These are phyloP conservation scores for Apostichopus parvimensis DNA, from an alignment of 35 echinoderm and acorn worm species.

Conservation along the genomic window DNA sequence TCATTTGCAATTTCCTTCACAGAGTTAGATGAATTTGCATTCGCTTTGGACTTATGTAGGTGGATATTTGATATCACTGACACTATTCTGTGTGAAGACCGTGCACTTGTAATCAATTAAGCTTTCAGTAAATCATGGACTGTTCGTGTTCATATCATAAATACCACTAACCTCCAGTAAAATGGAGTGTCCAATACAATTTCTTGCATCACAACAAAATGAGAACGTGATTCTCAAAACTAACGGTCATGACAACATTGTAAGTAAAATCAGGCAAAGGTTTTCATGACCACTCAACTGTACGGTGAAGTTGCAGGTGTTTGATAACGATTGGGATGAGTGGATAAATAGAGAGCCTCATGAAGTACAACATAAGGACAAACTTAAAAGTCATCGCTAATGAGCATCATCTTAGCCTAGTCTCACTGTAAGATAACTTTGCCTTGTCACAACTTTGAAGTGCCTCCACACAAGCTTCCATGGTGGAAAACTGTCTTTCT, in stretches of 20 bases:
- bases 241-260: background rate
- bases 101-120: background rate
- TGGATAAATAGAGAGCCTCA: conserved; percentile 22
- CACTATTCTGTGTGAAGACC: too few relatives aligned
- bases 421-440: too few relatives aligned
- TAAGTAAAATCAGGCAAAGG: background rate
- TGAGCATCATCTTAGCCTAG: too few relatives aligned
- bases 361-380: conserved; percentile 3
- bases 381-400: background rate
- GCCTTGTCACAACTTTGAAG: too few relatives aligned
- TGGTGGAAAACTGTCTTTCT: background rate
- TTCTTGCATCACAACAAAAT: background rate
- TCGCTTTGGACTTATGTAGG: background rate
- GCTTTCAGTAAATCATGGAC: background rate
- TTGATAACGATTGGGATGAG: conserved; percentile 10
- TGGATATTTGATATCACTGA: too few relatives aligned
- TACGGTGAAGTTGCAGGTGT: background rate
- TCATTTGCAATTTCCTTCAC: background rate
- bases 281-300: background rate
- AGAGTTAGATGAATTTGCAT: background rate
- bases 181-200: background rate
- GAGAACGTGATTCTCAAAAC: background rate
- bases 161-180: background rate
- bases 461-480: too few relatives aligned
- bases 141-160: background rate